Percentiles rank a stretch among this genome's conserved stretches.
Conservation (phyloP, 2,113 vertebrate species). For the Podiceps cristatus region DNA sequence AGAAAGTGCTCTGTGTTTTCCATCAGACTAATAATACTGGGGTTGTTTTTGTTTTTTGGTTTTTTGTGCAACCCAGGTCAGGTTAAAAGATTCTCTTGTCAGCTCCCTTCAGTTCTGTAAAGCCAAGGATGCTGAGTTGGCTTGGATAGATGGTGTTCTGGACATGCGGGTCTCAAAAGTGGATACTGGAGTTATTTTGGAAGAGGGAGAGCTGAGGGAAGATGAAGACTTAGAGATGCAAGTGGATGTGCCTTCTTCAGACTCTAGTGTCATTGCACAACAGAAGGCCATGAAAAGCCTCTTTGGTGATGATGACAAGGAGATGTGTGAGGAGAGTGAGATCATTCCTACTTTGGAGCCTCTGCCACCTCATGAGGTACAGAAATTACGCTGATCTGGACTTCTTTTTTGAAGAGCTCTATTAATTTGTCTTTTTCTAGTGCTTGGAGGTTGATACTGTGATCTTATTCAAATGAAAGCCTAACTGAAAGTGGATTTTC, state of each 20-base stretch:
- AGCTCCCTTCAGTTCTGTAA: conserved; percentile 99
- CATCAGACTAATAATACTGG: background rate
- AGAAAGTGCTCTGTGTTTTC: background rate
- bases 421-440: background rate
- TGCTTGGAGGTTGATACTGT: background rate
- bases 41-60: too few relatives aligned
- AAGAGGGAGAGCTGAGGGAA: conserved; percentile 89
- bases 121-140: conserved; percentile 94
- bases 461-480: background rate
- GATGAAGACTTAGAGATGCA: conserved; percentile 88
- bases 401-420: background rate
- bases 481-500: background rate
- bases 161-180: conserved; percentile 98
- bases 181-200: conserved; percentile 94
- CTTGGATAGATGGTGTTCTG: conserved; percentile 97
- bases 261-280: conserved; percentile 83
- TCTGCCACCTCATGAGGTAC: conserved; percentile 89
- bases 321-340: conserved; percentile 91
- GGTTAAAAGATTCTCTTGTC: conserved; percentile 96
- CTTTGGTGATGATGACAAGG: conserved; percentile 93
- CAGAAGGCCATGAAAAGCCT: conserved; percentile 94
- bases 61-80: conserved; percentile 80
- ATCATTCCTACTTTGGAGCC: conserved; percentile 97
- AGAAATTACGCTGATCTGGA: background rate
- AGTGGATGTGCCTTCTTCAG: conserved; percentile 83